A percentile compares a stretch with the other conserved stretches of the same genome.
phyloP scores from a whole-genome alignment of 2,888 invertebrate species.

The Sinelater perroti region DNA sequence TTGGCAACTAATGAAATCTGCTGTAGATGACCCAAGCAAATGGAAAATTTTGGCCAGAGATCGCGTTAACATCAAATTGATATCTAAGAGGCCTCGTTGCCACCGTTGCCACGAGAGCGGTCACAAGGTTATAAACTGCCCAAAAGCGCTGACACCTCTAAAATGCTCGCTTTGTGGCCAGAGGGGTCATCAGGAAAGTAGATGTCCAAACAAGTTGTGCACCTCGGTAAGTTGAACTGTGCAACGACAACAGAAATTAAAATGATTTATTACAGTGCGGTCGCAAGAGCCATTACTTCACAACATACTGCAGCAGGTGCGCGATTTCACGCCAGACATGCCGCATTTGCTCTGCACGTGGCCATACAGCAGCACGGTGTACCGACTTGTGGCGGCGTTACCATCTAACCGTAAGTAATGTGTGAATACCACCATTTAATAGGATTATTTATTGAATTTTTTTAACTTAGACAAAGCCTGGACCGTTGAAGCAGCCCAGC shows the following conservation, averaged over 20 bases:
- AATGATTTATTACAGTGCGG: slow-evolving; percentile 69
- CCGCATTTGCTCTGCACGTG: slow-evolving; percentile 68
- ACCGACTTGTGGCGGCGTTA: slow-evolving; percentile 81
- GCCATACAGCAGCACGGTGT: slow-evolving; percentile 70
- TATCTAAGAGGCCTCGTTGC: slow-evolving; percentile 62
- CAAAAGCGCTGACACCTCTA: slow-evolving; percentile 58
- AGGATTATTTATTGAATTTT: slow-evolving; percentile 4
- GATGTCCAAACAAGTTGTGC: slow-evolving; percentile 76
- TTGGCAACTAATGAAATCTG: too few species aligned
- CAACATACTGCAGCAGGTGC: slow-evolving; percentile 70
- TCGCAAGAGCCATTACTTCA: slow-evolving; percentile 66
- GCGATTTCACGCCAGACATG: slow-evolving; percentile 65
- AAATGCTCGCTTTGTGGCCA: slow-evolving; percentile 76
- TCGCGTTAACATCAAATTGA: slow-evolving; percentile 31
- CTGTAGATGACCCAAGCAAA: slow-evolving; percentile 64
- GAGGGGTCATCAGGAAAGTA: slow-evolving; percentile 69
- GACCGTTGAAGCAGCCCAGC: slow-evolving; percentile 48
- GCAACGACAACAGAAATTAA: slow-evolving; percentile 11
- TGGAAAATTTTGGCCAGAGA: slow-evolving; percentile 63
- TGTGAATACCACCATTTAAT: too few species aligned
- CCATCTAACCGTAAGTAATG: slow-evolving; percentile 71
- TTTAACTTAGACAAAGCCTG: slow-evolving; percentile 46
- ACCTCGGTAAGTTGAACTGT: slow-evolving; percentile 68
- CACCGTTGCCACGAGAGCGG: slow-evolving; percentile 71
- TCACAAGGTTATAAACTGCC: slow-evolving; percentile 69